Conservation (phyloP, 2,888 invertebrate species). For the Drosophila demipolita region DNA sequence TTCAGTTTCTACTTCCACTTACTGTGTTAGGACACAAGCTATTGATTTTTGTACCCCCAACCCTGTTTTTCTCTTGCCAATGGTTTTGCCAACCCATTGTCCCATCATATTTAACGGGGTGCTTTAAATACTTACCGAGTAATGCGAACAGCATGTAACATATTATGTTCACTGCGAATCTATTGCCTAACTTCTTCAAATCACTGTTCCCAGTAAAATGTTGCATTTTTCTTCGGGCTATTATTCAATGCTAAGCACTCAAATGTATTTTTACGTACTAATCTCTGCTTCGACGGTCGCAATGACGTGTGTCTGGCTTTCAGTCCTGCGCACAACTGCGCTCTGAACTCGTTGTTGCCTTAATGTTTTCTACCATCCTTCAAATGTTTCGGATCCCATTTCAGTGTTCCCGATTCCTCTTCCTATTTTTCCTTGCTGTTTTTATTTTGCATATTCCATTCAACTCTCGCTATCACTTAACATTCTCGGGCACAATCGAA, state of each 20-base stretch:
- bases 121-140: constrained; percentile 49
- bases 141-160: constrained; percentile 36
- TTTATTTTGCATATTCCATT: constrained; percentile 1
- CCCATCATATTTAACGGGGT: neutral
- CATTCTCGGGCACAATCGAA: constrained; percentile 33
- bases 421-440: constrained; percentile 9
- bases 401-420: constrained; percentile 4
- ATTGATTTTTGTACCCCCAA: constrained; percentile 60
- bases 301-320: constrained; percentile 59
- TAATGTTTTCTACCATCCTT: constrained; percentile 2
- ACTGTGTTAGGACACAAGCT: constrained; percentile 54
- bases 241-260: constrained; percentile 10
- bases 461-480: constrained; percentile 42
- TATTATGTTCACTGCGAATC: constrained; percentile 28
- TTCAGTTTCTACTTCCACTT: constrained; percentile 35
- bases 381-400: constrained; percentile 7
- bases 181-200: constrained; percentile 11
- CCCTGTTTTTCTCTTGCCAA: constrained; percentile 4
- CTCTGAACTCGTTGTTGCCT: constrained; percentile 22
- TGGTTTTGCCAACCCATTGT: constrained; percentile 5
- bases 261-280: constrained; percentile 16
- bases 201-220: constrained; percentile 13
- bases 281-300: constrained; percentile 1
- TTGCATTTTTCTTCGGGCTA: constrained; percentile 35
- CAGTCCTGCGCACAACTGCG: constrained; percentile 73